Evolutionary conservation across 2,888 invertebrate genomes (phyloP), one percentile per base, ranked within the genome.

Genomic region (Hemistola chrysoprasaria): DNA sequence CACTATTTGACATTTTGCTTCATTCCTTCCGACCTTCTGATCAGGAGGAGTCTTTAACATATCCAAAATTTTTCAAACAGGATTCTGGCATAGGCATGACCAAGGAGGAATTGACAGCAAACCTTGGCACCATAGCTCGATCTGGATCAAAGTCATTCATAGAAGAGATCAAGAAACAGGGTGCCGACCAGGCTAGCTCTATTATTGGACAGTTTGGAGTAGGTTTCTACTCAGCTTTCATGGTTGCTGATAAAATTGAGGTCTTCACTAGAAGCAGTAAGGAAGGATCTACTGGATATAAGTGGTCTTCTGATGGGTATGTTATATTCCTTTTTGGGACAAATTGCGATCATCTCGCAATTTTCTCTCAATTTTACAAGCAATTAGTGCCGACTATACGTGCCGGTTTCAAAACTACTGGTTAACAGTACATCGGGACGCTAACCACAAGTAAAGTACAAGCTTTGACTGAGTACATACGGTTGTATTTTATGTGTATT

Each of bases 161-260:
- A 50, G 95, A 98, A 69, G 92, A 97, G 74, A 80, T 97, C 11
- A 94, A 95, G 69, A 90, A 92, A 32, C 91, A 93, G 59, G 90
- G 92, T 25, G 79, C 90, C 2, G 87, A 90, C 1, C 80, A 89
- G 11, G 92, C 92, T 6, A 93, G 92, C 31, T 93, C 94, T 49
- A 97, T 98, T 35, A 98, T 98, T 71, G 98, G 98, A 2, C 98
- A 99, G 78, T 99, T 99, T 90, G 99, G 98, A 54, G 99, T 99
- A 8, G 99, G 98, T 0, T 99, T 99, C 79, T 99, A 99, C 78
- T 98, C 98, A 7, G 94, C 95, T 0, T 99, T 99, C 74, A 98
- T 99, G 97, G 98, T 98, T 1, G 97, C 98, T 10, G 95, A 98
- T 60, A 95, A 94, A 71, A 97, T 99, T 11, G 97, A 98, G 66